A percentile compares a stretch with the other conserved stretches of the same genome.
Conservation (phyloP, 2,113 vertebrate species). For the Ellobius talpinus region DNA sequence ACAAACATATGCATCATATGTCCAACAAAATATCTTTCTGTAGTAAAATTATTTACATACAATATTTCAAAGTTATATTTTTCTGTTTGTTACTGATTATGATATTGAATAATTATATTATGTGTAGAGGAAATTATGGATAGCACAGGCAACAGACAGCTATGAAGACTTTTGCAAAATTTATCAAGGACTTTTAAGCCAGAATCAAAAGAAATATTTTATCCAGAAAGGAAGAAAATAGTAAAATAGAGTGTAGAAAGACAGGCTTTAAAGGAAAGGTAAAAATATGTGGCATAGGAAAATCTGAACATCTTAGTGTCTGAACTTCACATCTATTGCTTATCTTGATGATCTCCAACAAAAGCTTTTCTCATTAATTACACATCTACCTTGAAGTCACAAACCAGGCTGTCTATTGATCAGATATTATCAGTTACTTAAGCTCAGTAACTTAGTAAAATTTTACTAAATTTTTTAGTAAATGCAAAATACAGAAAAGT, state of each 20-base stretch:
- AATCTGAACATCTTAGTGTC: accelerated
- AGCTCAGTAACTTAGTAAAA: too few species aligned
- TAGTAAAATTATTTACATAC: background rate
- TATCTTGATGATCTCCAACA: background rate
- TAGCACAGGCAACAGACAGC: background rate
- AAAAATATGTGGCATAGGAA: background rate
- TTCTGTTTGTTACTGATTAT: background rate
- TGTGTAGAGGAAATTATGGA: background rate
- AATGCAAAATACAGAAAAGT: background rate
- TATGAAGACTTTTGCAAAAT: background rate
- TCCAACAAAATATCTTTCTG: background rate
- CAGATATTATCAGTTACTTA: slow-evolving; percentile 4
- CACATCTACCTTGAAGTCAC: background rate
- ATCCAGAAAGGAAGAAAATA: too few species aligned
- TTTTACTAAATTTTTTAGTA: background rate
- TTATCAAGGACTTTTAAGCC: background rate
- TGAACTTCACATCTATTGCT: background rate
- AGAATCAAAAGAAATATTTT: background rate
- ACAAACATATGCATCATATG: background rate
- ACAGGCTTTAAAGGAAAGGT: background rate
- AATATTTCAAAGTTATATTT: background rate
- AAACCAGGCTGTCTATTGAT: background rate
- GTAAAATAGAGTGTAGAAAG: background rate
- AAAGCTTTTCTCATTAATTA: slow-evolving; percentile 20
- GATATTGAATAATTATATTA: background rate